Evolutionary conservation across 2,888 invertebrate genomes (phyloP).

Genomic region (Hyalella azteca): DNA sequence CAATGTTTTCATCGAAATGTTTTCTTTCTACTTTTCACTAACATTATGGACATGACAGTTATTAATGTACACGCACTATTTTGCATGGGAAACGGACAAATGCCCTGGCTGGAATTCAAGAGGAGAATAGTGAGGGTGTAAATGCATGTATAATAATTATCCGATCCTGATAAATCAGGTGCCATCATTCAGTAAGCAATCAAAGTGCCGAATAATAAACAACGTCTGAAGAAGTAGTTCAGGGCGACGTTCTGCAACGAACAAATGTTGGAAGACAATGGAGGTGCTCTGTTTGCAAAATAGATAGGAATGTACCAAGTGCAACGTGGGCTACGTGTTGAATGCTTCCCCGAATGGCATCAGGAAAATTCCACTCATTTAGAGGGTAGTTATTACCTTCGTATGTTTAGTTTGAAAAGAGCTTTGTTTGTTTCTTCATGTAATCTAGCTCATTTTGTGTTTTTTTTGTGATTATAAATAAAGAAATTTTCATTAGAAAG

Average conservation of each 20-base stretch:
- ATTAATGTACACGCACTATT: slow-evolving; percentile 38
- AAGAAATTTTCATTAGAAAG: slow-evolving; percentile 11
- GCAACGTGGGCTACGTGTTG: slow-evolving; percentile 39
- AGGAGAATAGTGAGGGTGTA: slow-evolving; percentile 32
- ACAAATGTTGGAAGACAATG: slow-evolving; percentile 22
- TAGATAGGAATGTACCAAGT: slow-evolving; percentile 41
- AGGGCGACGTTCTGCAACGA: slow-evolving; percentile 33
- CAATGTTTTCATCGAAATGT: slow-evolving; percentile 15
- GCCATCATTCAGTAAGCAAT: slow-evolving; percentile 14
- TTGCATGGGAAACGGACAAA: slow-evolving; percentile 21
- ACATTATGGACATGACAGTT: slow-evolving; percentile 41
- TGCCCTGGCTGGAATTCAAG: slow-evolving; percentile 35
- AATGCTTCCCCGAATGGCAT: slow-evolving; percentile 13
- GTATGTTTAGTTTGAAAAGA: slow-evolving; percentile 16
- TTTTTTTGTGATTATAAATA: slow-evolving; percentile 6
- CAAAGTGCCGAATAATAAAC: not conserved
- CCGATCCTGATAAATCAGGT: slow-evolving; percentile 33
- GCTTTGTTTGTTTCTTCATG: not conserved
- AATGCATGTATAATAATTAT: slow-evolving; percentile 26
- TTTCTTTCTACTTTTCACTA: slow-evolving; percentile 41
- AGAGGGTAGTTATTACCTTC: slow-evolving; percentile 1
- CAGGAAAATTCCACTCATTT: slow-evolving; percentile 10
- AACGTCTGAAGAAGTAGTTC: slow-evolving; percentile 13
- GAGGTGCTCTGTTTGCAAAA: slow-evolving; percentile 20
- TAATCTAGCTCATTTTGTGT: slow-evolving; percentile 16